phyloP scores from a whole-genome alignment of 2,888 invertebrate species.

The Argyresthia goedartella region DNA sequence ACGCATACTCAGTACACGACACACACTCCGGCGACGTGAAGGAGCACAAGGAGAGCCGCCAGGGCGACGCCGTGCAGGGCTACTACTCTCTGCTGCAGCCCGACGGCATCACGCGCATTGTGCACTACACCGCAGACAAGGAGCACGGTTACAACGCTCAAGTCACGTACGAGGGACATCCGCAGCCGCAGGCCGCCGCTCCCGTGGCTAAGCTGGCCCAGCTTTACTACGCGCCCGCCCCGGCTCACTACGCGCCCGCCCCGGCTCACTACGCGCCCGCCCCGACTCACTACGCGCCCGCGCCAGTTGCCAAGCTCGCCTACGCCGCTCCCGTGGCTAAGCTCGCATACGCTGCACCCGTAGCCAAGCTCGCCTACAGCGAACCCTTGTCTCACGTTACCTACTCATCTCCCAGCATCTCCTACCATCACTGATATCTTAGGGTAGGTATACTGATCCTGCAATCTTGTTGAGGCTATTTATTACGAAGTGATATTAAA shows the following conservation, averaged over 20 bases:
- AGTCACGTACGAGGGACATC: slow-evolving; percentile 27
- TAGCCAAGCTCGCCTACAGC: slow-evolving; percentile 20
- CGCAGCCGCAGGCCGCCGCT: slow-evolving; percentile 22
- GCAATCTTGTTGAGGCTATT: too few relatives aligned
- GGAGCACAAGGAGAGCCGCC: slow-evolving; percentile 53
- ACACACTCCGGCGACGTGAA: slow-evolving; percentile 55
- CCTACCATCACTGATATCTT: slow-evolving; percentile 9
- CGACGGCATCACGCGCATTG: slow-evolving; percentile 54
- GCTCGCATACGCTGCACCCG: slow-evolving; percentile 19
- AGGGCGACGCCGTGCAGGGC: slow-evolving; percentile 53
- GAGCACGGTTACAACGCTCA: slow-evolving; percentile 28
- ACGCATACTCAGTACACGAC: slow-evolving; percentile 51
- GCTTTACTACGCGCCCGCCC: slow-evolving; percentile 11
- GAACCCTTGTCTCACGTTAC: slow-evolving; percentile 29
- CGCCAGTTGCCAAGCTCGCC: slow-evolving; percentile 18
- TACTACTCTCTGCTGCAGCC: slow-evolving; percentile 62
- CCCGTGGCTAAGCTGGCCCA: slow-evolving; percentile 18
- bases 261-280: slow-evolving; percentile 16
- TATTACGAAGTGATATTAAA: too few relatives aligned
- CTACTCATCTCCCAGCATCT: slow-evolving; percentile 9
- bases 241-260: slow-evolving; percentile 11
- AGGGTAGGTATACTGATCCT: too few relatives aligned
- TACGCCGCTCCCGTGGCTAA: slow-evolving; percentile 22
- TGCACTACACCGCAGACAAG: slow-evolving; percentile 44
- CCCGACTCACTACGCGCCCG: slow-evolving; percentile 12